Base-by-base conservation (phyloP, 2,113 vertebrate species). In the Tachysurus fulvidraco region DNA sequence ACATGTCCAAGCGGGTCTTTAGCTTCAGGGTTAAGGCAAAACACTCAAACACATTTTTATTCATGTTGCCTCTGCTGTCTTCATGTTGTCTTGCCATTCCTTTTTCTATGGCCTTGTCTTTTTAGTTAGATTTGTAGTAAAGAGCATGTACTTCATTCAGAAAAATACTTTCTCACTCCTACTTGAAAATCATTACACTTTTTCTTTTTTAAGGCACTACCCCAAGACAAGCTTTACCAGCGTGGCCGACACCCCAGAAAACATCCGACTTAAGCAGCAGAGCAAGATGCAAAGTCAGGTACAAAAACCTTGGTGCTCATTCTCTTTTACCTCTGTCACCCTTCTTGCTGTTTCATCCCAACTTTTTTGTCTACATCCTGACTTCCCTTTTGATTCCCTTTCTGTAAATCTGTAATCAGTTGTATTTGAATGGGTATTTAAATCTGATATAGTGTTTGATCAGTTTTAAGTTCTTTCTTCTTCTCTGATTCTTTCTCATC, bases 271-370 rank as follows among this genome's bases (percentile, higher is more conserved):
- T 41, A 99, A 98, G 93, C 97, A 99, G 89, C 98, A 99, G 95
- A 99, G 92, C 0, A 95, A 97, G 94, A 96, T 99, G 77, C 98
- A 99, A 91, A 99, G 98, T 93, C 97, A 97, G 96, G 98, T 99
- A 81, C 91, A 89, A 92, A 57, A 19, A 17, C 80, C 77, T 25
- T 41, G n/a, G 8, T 30, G 44, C 77, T 8, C 17, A n/a, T 69
- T 5, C 54, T 44, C 25, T 14, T 80, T 36, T 54, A 59, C 21
- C 36, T 76, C 14, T 10, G 54, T 76, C 16, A 2, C 46, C 62
- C 64, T 41, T 67, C 82, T 23, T 36, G 60, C 36, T 36, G 36
- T 36, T 36, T 2, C 36, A 36, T 36, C 2, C 2, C 36, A 36
- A 36, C 36, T 1, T 36, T 36, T 36, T 36, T 36, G 36, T 36